A percentile compares a stretch with the other conserved stretches of the same genome.
Conservation (phyloP, 2,113 vertebrate genomes). For the Platysteira castanea region DNA sequence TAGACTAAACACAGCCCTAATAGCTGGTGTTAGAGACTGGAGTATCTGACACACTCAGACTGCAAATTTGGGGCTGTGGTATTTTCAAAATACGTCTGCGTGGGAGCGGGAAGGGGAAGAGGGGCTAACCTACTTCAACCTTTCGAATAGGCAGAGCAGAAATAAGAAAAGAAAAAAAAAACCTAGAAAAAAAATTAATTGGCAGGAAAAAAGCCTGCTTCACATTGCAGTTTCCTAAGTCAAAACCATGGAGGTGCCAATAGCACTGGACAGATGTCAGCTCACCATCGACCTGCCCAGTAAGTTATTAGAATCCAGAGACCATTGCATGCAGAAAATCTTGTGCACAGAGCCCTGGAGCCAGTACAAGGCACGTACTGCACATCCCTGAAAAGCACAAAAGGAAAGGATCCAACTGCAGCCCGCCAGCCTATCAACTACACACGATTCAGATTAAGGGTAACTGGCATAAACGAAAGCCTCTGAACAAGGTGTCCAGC, state of each 20-base stretch:
- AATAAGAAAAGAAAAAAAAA: neutral
- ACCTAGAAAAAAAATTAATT: neutral
- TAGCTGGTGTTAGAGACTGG: neutral
- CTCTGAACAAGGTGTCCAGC: neutral
- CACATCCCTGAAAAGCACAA: neutral
- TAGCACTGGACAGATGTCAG: slow-evolving; percentile 8
- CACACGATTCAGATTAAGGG: neutral
- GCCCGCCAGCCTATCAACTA: neutral
- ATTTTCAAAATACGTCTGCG: neutral
- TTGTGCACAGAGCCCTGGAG: neutral
- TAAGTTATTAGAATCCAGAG: neutral
- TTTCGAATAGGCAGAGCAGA: neutral
- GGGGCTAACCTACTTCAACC: neutral
- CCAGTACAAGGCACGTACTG: neutral
- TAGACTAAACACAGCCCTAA: neutral
- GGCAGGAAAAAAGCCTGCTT: neutral
- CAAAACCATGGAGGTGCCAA: neutral
- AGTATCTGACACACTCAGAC: neutral
- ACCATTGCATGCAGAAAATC: neutral
- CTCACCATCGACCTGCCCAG: neutral
- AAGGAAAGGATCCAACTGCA: neutral
- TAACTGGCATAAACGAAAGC: neutral
- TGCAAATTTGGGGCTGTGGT: neutral
- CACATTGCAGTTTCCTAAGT: neutral
- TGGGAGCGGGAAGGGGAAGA: neutral